Evolutionary conservation across 2,888 invertebrate species (phyloP).

Genomic region (Aradus depressus): DNA sequence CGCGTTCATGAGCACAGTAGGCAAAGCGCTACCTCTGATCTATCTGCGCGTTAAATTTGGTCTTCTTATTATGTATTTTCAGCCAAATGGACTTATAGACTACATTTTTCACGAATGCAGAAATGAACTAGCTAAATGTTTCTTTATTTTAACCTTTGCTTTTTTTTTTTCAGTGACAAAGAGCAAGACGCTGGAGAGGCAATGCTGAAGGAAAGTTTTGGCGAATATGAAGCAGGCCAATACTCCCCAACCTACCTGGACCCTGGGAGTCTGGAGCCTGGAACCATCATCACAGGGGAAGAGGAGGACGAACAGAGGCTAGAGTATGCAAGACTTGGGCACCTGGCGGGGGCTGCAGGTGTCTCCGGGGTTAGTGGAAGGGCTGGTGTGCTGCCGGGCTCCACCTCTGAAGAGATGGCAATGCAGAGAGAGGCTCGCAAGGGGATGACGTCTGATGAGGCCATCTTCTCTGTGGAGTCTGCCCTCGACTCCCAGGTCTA

Average conservation of each 20-base stretch:
- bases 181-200: slow-evolving; percentile 42
- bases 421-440: slow-evolving; percentile 71
- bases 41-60: too few relatives aligned
- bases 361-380: too few relatives aligned
- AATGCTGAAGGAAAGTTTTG: slow-evolving; percentile 46
- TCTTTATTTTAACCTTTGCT: not conserved
- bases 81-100: too few relatives aligned
- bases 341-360: slow-evolving; percentile 12
- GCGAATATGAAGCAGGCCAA: slow-evolving; percentile 64
- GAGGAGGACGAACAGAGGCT: slow-evolving; percentile 65
- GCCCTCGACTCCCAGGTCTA: slow-evolving; percentile 75
- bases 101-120: too few relatives aligned
- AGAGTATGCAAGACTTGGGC: slow-evolving; percentile 20
- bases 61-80: too few relatives aligned
- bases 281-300: slow-evolving; percentile 62
- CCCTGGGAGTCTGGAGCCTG: slow-evolving; percentile 55
- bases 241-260: slow-evolving; percentile 70
- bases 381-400: too few relatives aligned
- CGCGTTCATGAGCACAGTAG: too few relatives aligned
- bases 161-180: slow-evolving; percentile 32
- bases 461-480: slow-evolving; percentile 82
- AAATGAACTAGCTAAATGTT: too few relatives aligned
- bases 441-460: slow-evolving; percentile 78
- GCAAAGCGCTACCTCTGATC: too few relatives aligned
- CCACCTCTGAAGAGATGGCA: slow-evolving; percentile 45